Evolutionary conservation across 2,113 vertebrate species (phyloP).

Genomic region (Sitta europaea): DNA sequence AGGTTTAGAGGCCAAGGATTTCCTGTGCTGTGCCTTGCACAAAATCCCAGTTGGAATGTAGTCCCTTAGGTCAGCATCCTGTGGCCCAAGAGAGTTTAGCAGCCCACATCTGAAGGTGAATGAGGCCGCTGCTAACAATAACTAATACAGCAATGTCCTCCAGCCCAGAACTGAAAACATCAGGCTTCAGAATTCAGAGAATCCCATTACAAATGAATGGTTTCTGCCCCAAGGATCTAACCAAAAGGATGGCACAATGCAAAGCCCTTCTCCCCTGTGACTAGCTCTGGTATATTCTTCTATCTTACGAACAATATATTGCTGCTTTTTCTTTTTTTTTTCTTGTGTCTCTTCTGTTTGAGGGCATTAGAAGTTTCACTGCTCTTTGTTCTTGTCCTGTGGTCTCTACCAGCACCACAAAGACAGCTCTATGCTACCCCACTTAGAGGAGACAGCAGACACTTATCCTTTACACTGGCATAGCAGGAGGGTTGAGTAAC

Average conservation of each 20-base stretch:
- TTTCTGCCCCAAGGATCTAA: conserved; percentile 27
- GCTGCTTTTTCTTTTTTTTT: neutral
- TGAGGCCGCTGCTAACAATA: neutral
- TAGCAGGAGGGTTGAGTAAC: neutral
- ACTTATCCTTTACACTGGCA: neutral
- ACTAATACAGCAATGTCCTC: neutral
- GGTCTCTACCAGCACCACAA: neutral
- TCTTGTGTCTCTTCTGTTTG: neutral
- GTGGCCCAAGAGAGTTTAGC: neutral
- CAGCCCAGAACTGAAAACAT: neutral
- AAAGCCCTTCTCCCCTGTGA: conserved; percentile 16
- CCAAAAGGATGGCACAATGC: neutral
- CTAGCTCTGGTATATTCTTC: conserved; percentile 27
- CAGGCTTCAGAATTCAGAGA: conserved; percentile 34
- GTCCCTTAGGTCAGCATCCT: neutral
- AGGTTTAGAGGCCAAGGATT: neutral
- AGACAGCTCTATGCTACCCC: neutral
- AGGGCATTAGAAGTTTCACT: neutral
- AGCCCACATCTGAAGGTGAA: conserved; percentile 31
- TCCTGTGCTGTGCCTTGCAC: neutral
- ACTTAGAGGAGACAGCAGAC: neutral
- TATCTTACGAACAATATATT: conserved; percentile 35
- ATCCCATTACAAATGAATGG: neutral
- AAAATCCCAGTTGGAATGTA: neutral
- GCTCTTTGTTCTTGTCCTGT: conserved; percentile 12